These are phyloP conservation scores for Brachionus asplanchnoidis DNA, from an alignment of 1,140 invertebrate species.

Conservation along the genomic window DNA sequence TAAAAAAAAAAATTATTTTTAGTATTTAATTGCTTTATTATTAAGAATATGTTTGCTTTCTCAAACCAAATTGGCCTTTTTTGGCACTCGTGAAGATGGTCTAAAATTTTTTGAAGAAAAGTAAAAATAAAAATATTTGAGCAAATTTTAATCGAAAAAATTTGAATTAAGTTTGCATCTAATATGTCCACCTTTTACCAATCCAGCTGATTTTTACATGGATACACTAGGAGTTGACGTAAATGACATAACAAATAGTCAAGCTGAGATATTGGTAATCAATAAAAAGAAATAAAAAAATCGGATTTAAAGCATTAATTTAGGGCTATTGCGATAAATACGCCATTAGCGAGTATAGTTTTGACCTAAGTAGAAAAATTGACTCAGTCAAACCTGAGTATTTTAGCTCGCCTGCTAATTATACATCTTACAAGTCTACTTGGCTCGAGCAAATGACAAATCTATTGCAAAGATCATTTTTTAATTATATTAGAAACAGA, in stretches of 20 bases:
- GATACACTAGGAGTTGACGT: constrained; percentile 8
- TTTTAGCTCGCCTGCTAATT: constrained; percentile 23
- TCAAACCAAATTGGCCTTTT: constrained; percentile 81
- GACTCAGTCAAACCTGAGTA: neutral
- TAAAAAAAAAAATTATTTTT: neutral
- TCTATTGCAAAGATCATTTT: constrained; percentile 14
- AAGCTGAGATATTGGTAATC: neutral
- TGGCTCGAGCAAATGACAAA: neutral
- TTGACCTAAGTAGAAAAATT: neutral
- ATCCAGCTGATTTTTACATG: constrained; percentile 41
- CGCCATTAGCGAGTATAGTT: constrained; percentile 13
- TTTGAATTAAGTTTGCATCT: neutral
- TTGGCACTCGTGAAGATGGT: constrained; percentile 74
- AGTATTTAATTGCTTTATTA: too few relatives aligned
- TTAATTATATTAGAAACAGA: constrained; percentile 20
- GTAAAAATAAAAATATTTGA: neutral
- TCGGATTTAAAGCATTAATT: too few relatives aligned
- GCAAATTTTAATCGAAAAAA: neutral
- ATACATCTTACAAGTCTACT: constrained; percentile 2
- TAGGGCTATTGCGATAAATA: constrained; percentile 7
- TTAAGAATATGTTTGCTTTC: constrained; percentile 73
- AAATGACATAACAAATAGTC: constrained; percentile 12
- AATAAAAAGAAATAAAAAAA: too few relatives aligned
- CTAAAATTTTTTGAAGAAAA: constrained; percentile 68
- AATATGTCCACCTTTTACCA: constrained; percentile 6